These are phyloP conservation scores for Sinocyclocheilus grahami DNA, from an alignment of 2,113 vertebrate genomes.

Conservation along the genomic window DNA sequence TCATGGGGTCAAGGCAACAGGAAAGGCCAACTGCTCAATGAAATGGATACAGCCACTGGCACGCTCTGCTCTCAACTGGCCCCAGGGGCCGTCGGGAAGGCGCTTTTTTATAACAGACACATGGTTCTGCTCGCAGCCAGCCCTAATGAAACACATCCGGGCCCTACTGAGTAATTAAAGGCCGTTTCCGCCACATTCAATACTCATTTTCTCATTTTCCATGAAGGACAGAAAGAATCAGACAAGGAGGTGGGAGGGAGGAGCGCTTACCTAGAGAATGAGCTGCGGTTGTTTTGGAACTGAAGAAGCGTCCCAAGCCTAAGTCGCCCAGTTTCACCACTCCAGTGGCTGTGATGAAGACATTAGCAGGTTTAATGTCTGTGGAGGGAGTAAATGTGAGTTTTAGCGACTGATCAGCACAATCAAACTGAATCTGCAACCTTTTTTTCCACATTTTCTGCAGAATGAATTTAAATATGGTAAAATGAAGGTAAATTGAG, in stretches of 20 bases:
- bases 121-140: conserved; percentile 71
- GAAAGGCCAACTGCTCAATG: conserved; percentile 76
- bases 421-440: not conserved
- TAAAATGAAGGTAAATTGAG: not conserved
- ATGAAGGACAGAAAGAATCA: not conserved
- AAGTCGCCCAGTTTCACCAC: conserved; percentile 97
- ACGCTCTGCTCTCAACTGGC: conserved; percentile 55
- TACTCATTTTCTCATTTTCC: conserved; percentile 7
- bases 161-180: conserved; percentile 63
- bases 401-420: not conserved
- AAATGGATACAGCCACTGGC: conserved; percentile 64
- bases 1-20: conserved; percentile 71
- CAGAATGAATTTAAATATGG: not conserved
- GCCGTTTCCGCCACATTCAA: conserved; percentile 27
- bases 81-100: conserved; percentile 61
- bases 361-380: conserved; percentile 98
- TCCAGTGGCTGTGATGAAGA: conserved; percentile 97
- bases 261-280: conserved; percentile 89
- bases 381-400: conserved; percentile 38
- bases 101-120: conserved; percentile 71
- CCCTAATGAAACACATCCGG: conserved; percentile 80
- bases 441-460: not conserved
- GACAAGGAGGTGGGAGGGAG: conserved; percentile 7
- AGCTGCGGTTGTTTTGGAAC: conserved; percentile 95
- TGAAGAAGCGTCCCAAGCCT: conserved; percentile 95